A percentile compares a stretch with the other conserved stretches of the same genome.
These are phyloP conservation scores for Axinella damicornis DNA, from an alignment of 37 sponge, comb jelly and placozoan genomes.

Conservation along the genomic window DNA sequence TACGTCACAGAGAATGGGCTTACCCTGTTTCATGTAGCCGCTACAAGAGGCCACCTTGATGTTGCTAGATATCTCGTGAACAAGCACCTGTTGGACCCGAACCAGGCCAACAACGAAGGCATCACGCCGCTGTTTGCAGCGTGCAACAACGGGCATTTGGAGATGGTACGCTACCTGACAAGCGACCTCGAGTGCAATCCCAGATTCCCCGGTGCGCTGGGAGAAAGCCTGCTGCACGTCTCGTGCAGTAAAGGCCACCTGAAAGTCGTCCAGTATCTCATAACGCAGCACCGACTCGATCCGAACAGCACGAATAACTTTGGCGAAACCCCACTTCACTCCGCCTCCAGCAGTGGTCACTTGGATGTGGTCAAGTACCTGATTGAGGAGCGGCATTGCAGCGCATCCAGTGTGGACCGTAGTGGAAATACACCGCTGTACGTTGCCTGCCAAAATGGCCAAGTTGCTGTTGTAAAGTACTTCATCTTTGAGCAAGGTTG, in stretches of 20 bases:
- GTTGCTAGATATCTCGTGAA: conserved; percentile 27
- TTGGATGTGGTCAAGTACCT: conserved; percentile 45
- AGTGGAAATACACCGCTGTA: conserved; percentile 37
- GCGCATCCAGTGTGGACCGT: not conserved
- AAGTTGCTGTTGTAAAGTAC: conserved; percentile 23
- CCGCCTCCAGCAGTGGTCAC: conserved; percentile 42
- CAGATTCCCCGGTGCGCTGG: not conserved
- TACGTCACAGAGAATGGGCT: conserved; percentile 21
- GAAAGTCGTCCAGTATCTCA: conserved; percentile 32
- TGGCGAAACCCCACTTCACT: conserved; percentile 57
- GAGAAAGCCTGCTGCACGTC: conserved; percentile 27
- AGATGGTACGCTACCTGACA: conserved; percentile 2
- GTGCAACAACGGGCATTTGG: conserved; percentile 38
- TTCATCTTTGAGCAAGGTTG: conserved; percentile 4
- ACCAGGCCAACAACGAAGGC: conserved; percentile 4
- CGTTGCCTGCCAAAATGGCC: conserved; percentile 38
- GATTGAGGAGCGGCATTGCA: conserved; percentile 23
- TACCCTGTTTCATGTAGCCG: conserved; percentile 42
- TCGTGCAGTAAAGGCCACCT: conserved; percentile 21
- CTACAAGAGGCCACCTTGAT: conserved; percentile 34
- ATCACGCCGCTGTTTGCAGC: conserved; percentile 54
- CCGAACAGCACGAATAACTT: not conserved
- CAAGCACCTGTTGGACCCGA: not conserved
- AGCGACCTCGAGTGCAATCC: conserved; percentile 24
- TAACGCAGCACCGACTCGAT: conserved; percentile 5